Evolutionary conservation across 1,140 invertebrate species (phyloP).

Genomic region (Pentalonia nigronervosa): DNA sequence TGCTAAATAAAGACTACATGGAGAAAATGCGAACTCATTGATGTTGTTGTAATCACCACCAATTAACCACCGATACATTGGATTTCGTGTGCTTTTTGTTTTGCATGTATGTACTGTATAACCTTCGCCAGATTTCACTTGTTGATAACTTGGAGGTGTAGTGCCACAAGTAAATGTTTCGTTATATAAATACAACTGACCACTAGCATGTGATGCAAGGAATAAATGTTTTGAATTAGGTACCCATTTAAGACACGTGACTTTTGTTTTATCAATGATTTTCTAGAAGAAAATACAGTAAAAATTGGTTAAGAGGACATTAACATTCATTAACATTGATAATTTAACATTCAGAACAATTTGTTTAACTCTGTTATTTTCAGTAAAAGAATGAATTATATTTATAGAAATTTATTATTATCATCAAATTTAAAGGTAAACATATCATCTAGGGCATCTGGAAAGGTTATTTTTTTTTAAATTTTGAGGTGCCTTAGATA

Average conservation of each 20-base stretch:
- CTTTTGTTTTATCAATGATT: slow-evolving; percentile 96
- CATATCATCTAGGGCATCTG: slow-evolving; percentile 49
- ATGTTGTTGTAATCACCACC: slow-evolving; percentile 86
- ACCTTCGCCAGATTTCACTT: slow-evolving; percentile 94
- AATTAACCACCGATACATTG: slow-evolving; percentile 86
- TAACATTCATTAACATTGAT: neutral
- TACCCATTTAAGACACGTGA: slow-evolving; percentile 98
- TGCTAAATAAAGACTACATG: slow-evolving; percentile 90
- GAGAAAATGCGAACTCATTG: slow-evolving; percentile 97
- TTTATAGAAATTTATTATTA: neutral
- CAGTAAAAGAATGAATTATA: neutral
- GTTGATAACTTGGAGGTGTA: slow-evolving; percentile 87
- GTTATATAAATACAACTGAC: slow-evolving; percentile 98
- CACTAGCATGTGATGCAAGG: slow-evolving; percentile 92
- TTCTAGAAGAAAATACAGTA: slow-evolving; percentile 72
- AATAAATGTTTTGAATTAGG: slow-evolving; percentile 93
- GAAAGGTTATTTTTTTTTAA: no score
- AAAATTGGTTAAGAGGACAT: neutral
- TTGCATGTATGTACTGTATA: slow-evolving; percentile 95
- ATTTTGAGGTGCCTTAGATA: no score
- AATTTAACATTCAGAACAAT: neutral
- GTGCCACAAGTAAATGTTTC: slow-evolving; percentile 90
- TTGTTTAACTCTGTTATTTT: neutral
- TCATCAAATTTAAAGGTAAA: neutral
- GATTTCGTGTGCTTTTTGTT: slow-evolving; percentile 95